Evolutionary conservation across 2,113 vertebrate genomes (phyloP).

Genomic region (Camelus bactrianus): DNA sequence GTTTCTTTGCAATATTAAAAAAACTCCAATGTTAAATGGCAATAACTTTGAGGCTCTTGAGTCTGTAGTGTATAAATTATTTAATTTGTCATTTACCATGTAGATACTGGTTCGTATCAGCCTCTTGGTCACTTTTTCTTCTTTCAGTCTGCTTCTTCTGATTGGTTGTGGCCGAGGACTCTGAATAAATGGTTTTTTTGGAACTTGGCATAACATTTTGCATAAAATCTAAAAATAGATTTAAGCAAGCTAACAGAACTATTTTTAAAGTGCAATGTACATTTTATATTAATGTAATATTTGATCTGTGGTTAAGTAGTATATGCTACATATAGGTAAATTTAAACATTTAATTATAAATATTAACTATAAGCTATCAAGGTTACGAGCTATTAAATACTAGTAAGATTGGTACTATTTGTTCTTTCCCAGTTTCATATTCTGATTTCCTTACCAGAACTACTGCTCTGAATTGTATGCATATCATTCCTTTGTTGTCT

Average conservation of each 20-base stretch:
- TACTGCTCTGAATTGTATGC: not conserved
- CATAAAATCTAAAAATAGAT: not conserved
- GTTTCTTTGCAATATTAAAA: not conserved
- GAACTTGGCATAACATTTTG: constrained; percentile 1
- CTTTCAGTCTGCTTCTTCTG: not conserved
- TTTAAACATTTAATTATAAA: not conserved
- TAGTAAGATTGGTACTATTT: not conserved
- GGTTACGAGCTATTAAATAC: not conserved
- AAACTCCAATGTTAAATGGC: not conserved
- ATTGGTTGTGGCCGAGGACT: not conserved
- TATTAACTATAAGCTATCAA: not conserved
- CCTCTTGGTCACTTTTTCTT: not conserved
- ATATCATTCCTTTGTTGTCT: not conserved
- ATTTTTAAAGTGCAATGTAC: not conserved
- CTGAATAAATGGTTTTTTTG: not conserved
- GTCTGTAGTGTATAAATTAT: not conserved
- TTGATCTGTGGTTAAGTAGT: not conserved
- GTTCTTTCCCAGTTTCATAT: not conserved
- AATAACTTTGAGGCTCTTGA: not conserved
- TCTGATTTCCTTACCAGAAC: not conserved
- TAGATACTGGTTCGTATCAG: not conserved
- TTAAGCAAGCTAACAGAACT: not conserved
- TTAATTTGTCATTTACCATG: not conserved
- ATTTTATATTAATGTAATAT: not conserved
- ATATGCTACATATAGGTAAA: not conserved